phyloP scores from a whole-genome alignment of 2,797 vertebrate species.

The Platyrinchus mystaceus region DNA sequence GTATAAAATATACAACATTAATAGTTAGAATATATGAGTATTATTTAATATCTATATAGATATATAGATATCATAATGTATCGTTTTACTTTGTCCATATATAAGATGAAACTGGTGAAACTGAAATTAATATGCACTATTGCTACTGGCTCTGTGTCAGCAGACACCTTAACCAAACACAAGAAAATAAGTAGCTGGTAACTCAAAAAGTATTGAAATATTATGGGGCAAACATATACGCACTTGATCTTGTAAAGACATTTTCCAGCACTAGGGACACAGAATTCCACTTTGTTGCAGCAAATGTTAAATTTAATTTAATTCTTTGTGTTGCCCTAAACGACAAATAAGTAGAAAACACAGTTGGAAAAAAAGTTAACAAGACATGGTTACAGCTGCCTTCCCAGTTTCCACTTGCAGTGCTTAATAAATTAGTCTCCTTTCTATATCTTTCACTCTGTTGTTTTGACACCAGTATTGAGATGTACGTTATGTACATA shows the following conservation, averaged over 20 bases:
- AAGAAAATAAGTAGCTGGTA: not conserved
- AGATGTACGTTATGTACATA: not conserved
- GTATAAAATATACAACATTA: not conserved
- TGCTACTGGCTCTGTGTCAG: not conserved
- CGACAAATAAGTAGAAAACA: not conserved
- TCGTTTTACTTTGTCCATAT: not conserved
- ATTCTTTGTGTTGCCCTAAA: not conserved
- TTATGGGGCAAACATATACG: not conserved
- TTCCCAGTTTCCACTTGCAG: not conserved
- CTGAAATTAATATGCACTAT: not conserved
- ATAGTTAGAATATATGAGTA: not conserved
- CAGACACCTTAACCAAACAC: not conserved
- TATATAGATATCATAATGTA: not conserved
- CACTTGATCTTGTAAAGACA: not conserved
- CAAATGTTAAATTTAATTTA: not conserved
- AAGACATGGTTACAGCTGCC: not conserved
- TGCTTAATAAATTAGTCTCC: not conserved
- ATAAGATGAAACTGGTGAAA: not conserved
- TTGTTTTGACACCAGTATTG: not conserved
- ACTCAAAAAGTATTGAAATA: not conserved
- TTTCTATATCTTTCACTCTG: not conserved
- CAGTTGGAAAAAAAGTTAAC: not conserved
- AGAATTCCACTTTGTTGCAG: not conserved
- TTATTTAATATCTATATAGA: not conserved
- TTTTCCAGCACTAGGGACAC: not conserved